These are phyloP conservation scores for Hydrotaea diabolus DNA, from an alignment of 2,888 invertebrate genomes.

Conservation along the genomic window DNA sequence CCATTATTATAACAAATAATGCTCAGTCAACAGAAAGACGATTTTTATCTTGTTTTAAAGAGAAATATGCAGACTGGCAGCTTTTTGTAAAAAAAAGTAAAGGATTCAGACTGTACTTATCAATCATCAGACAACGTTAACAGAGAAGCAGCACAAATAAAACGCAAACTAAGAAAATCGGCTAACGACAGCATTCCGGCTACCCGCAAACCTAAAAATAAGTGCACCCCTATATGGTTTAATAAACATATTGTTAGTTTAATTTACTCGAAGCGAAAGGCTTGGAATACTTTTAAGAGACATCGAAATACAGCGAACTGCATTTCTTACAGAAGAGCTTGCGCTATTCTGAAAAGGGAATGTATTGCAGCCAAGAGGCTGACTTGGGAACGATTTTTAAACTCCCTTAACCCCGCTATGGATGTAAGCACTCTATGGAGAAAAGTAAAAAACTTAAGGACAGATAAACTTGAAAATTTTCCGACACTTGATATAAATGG, in stretches of 20 bases:
- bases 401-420: too few relatives aligned
- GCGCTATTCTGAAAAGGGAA: background rate
- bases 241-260: background rate
- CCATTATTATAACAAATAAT: conserved; percentile 2
- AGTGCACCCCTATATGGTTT: background rate
- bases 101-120: too few relatives aligned
- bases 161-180: conserved; percentile 26
- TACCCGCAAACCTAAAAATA: background rate
- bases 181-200: conserved; percentile 49
- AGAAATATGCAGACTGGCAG: background rate
- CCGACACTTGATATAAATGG: too few relatives aligned
- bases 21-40: too few relatives aligned
- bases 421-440: too few relatives aligned
- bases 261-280: background rate
- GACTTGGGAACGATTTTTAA: too few relatives aligned
- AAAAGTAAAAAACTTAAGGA: too few relatives aligned
- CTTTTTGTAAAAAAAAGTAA: too few relatives aligned
- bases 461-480: too few relatives aligned
- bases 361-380: too few relatives aligned
- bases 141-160: conserved; percentile 32
- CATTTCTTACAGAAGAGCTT: background rate
- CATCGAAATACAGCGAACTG: background rate
- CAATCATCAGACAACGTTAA: conserved; percentile 36
- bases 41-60: background rate
- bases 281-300: background rate